These are phyloP conservation scores for Poecilia picta DNA, from an alignment of 2,797 vertebrate species.

Conservation along the genomic window DNA sequence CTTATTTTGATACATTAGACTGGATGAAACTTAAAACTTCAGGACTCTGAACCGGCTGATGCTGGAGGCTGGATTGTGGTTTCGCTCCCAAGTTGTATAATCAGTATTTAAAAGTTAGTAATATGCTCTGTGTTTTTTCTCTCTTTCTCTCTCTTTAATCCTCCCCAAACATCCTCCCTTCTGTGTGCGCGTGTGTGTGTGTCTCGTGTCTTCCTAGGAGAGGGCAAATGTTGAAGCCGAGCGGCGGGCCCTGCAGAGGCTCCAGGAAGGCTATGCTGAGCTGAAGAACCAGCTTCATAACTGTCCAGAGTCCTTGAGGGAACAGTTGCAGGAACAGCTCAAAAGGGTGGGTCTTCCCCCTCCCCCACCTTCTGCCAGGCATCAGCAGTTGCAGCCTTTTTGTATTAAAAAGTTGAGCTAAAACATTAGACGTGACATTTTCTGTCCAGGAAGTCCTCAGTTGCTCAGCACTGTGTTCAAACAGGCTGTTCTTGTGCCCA, in stretches of 20 bases:
- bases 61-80: no score
- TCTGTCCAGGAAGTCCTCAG: background rate
- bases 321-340: slow-evolving; percentile 95
- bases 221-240: slow-evolving; percentile 94
- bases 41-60: no score
- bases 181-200: slow-evolving; percentile 62
- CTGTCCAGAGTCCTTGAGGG: slow-evolving; percentile 95
- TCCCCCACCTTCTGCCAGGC: slow-evolving; percentile 1
- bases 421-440: background rate
- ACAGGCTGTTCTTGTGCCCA: background rate
- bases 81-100: no score
- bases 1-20: no score
- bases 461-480: background rate
- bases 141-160: slow-evolving; percentile 39
- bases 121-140: slow-evolving; percentile 65
- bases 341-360: slow-evolving; percentile 90
- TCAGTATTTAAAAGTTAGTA: no score
- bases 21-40: no score
- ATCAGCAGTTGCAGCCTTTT: background rate
- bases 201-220: slow-evolving; percentile 87
- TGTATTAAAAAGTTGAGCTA: background rate
- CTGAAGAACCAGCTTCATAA: slow-evolving; percentile 96
- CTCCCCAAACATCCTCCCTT: slow-evolving; percentile 53
- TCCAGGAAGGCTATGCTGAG: slow-evolving; percentile 90
- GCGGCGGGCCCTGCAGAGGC: slow-evolving; percentile 91